phyloP scores from a whole-genome alignment of 1,140 invertebrate species.

The Apis mellifera region DNA sequence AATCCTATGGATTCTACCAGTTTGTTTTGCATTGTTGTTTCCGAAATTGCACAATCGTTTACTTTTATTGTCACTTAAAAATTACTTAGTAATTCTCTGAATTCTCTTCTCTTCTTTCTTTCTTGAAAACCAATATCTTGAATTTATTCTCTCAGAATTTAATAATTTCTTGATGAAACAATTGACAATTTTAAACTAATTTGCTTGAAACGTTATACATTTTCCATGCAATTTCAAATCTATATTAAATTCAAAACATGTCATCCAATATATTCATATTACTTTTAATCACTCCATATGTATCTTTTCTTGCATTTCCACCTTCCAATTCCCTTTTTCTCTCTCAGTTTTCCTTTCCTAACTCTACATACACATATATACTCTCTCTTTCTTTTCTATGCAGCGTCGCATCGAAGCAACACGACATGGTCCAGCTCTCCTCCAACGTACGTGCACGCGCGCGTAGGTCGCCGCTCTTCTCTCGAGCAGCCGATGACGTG shows the following conservation, averaged over 20 bases:
- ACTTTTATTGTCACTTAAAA: no score
- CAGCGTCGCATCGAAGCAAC: background rate
- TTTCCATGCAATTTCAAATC: no score
- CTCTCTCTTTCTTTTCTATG: slow-evolving; percentile 7
- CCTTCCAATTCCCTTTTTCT: background rate
- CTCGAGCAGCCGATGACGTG: slow-evolving; percentile 54
- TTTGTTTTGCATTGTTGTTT: slow-evolving; percentile 47
- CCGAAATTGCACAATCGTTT: background rate
- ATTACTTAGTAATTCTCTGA: no score
- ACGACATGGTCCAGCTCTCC: background rate
- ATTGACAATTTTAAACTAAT: background rate
- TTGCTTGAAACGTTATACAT: no score
- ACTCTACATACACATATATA: background rate
- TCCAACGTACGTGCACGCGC: background rate
- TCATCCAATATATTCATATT: background rate
- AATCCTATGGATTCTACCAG: slow-evolving; percentile 44
- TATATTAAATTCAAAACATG: no score
- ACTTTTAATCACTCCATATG: background rate
- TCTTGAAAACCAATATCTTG: no score
- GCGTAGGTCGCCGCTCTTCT: slow-evolving; percentile 62
- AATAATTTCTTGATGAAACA: background rate
- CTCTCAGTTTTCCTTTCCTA: background rate
- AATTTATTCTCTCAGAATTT: no score
- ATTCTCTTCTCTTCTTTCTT: no score
- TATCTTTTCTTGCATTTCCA: background rate